Conservation (phyloP, 2,113 vertebrate species). For the Gallinago media region DNA sequence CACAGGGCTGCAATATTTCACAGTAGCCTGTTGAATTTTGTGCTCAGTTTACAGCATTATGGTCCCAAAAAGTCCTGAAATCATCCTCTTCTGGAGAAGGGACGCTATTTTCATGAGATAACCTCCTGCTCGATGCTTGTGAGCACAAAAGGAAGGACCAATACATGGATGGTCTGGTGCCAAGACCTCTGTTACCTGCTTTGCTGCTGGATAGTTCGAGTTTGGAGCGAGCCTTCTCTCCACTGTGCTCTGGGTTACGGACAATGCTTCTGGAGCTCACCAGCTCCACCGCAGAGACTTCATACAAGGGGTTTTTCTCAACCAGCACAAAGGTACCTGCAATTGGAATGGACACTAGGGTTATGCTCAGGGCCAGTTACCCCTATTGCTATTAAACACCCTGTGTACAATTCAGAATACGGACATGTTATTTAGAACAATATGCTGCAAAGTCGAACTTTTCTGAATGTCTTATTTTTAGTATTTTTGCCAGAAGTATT, state of each 20-base stretch:
- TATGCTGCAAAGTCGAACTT: not conserved
- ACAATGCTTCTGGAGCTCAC: not conserved
- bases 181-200: not conserved
- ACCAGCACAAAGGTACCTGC: not conserved
- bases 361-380: not conserved
- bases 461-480: not conserved
- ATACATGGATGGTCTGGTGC: not conserved
- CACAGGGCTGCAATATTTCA: not conserved
- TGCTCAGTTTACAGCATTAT: not conserved
- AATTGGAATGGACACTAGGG: accelerated
- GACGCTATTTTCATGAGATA: not conserved
- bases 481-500: not conserved
- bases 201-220: not conserved
- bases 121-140: not conserved
- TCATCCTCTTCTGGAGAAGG: not conserved
- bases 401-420: not conserved
- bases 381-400: not conserved
- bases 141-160: not conserved
- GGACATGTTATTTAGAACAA: not conserved
- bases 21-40: not conserved
- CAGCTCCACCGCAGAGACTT: not conserved
- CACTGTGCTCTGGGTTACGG: not conserved
- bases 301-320: not conserved
- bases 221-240: not conserved
- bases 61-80: not conserved